These are phyloP conservation scores for Gephyroberyx darwinii DNA, from an alignment of 2,797 vertebrate species.

Conservation along the genomic window DNA sequence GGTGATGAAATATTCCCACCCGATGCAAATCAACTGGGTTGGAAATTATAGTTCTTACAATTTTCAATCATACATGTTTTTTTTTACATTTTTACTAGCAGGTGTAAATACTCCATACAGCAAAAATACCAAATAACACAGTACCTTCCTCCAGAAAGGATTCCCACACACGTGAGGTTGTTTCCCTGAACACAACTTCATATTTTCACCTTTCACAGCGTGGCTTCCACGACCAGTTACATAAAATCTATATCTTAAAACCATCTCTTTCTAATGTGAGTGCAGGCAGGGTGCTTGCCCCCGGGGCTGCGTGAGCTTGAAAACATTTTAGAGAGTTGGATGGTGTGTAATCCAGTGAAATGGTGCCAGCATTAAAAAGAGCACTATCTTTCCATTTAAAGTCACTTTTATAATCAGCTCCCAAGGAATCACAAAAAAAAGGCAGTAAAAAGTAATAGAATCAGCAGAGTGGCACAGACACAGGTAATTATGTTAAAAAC, in stretches of 20 bases:
- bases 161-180: not conserved
- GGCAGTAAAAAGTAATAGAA: conserved; percentile 67
- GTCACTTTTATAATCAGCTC: conserved; percentile 72
- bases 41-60: not conserved
- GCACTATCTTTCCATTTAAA: conserved; percentile 66
- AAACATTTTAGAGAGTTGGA: conserved; percentile 43
- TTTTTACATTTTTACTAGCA: not conserved
- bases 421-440: conserved; percentile 61
- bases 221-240: conserved; percentile 42
- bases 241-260: conserved; percentile 55
- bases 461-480: conserved; percentile 62
- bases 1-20: conserved; percentile 19
- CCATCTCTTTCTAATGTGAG: conserved; percentile 52
- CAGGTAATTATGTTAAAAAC: conserved; percentile 73
- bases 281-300: conserved; percentile 40
- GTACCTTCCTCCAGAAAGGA: not conserved
- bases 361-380: conserved; percentile 62
- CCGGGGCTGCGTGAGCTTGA: conserved; percentile 30
- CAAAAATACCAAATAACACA: conserved; percentile 24
- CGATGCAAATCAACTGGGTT: not conserved
- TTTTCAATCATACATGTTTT: not conserved
- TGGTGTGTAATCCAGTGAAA: conserved; percentile 66
- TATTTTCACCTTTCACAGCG: conserved; percentile 34
- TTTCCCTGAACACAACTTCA: conserved; percentile 31
- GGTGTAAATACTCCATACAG: conserved; percentile 7